These are phyloP conservation scores for Thymelicus lineola DNA, from an alignment of 2,888 invertebrate genomes.

Conservation along the genomic window DNA sequence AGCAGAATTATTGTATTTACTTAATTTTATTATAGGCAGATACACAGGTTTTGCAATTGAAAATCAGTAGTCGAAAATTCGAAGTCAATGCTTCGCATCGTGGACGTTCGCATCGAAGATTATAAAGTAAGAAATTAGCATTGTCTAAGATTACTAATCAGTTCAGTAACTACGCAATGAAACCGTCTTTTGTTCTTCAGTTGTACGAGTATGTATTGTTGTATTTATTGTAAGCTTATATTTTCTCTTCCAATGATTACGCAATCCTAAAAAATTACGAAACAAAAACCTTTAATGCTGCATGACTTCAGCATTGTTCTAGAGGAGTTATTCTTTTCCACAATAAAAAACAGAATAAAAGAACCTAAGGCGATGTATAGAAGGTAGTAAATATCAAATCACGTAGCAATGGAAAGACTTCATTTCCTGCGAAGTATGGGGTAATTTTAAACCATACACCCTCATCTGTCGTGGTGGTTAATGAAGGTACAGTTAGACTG, in stretches of 20 bases:
- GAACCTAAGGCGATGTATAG: slow-evolving; percentile 11
- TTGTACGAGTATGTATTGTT: too few relatives aligned
- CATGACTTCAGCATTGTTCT: not conserved
- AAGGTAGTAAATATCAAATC: slow-evolving; percentile 27
- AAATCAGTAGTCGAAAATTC: too few relatives aligned
- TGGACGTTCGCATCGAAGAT: too few relatives aligned
- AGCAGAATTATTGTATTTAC: too few relatives aligned
- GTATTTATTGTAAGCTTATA: not conserved
- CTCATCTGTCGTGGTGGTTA: slow-evolving; percentile 16
- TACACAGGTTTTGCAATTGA: too few relatives aligned
- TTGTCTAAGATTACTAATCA: too few relatives aligned
- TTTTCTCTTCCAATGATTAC: not conserved
- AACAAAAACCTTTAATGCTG: not conserved
- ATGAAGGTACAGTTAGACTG: slow-evolving; percentile 12
- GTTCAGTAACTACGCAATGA: too few relatives aligned
- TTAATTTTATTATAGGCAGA: too few relatives aligned
- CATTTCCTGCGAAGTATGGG: slow-evolving; percentile 22
- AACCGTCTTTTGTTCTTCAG: too few relatives aligned
- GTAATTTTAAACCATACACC: slow-evolving; percentile 27
- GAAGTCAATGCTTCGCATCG: too few relatives aligned
- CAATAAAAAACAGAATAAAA: not conserved
- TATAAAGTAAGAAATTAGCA: too few relatives aligned
- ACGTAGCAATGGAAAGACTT: slow-evolving; percentile 18
- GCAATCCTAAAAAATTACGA: not conserved
- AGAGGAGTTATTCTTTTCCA: not conserved